Conservation (phyloP, 2,888 invertebrate species). For the Dascillus cervinus region DNA sequence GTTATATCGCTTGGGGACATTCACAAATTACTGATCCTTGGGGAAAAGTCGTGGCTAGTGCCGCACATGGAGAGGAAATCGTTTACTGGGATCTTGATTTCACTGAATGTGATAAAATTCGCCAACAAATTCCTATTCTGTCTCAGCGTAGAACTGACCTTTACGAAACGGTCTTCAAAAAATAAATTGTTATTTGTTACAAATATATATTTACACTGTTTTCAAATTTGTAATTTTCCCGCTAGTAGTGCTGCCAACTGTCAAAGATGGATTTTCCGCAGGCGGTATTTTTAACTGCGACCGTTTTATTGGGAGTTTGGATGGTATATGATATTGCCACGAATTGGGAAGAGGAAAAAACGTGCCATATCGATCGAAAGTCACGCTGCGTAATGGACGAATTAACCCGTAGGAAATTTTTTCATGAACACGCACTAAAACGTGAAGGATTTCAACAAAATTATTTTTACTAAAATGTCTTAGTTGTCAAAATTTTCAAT, state of each 20-base stretch:
- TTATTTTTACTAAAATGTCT: background rate
- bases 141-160: conserved; percentile 59
- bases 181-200: no score
- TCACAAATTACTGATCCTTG: conserved; percentile 78
- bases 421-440: background rate
- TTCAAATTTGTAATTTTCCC: no score
- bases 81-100: conserved; percentile 73
- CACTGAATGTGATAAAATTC: conserved; percentile 61
- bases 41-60: conserved; percentile 63
- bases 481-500: no score
- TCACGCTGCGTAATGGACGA: background rate
- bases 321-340: conserved; percentile 3
- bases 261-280: background rate
- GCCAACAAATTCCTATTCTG: conserved; percentile 76
- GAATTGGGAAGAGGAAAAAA: background rate
- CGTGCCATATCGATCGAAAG: no score
- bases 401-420: background rate
- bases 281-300: conserved; percentile 4
- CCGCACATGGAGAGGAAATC: conserved; percentile 64
- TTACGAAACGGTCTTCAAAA: conserved; percentile 57
- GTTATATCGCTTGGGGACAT: conserved; percentile 87
- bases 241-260: no score
- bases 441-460: background rate
- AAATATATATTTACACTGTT: no score
- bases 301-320: conserved; percentile 4